Evolutionary conservation across 2,113 vertebrate genomes (phyloP), one percentile per base, ranked within the genome.

Genomic region (Genyomyrus donnyi): DNA sequence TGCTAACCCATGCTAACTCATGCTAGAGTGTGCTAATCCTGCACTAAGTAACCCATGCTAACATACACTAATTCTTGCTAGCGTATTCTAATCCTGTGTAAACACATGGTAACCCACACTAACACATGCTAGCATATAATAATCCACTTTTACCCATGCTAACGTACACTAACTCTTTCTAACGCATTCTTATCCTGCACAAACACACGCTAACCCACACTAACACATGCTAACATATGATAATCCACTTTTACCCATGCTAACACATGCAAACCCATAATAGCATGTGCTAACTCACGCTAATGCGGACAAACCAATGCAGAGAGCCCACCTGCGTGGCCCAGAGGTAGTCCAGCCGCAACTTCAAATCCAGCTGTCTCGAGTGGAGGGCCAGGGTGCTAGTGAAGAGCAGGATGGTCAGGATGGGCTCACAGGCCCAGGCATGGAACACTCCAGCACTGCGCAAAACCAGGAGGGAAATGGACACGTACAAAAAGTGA

Each of bases 291-390:
- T 24, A 84, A 46, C 42, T 19, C 35, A 45, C 7, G 8, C 9
- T 48, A 46, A 48, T 46, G 19, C 21, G 3, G 21, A 84, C 21
- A 0, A 46, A 48, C 42, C 35, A 45, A 35, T n/a, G 45, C 80
- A 45, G 45, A 48, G 45, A 48, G 39, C 83, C 94, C 94, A 94
- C 98, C 97, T 98, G 98, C 84, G 96, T 96, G 2, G 98, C 97
- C 98, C 98, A 99, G 93, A 99, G 97, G 94, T 98, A 99, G 96
- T 99, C 98, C 90, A 99, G 95, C 88, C 98, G 96, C 91, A 99
- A 95, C 92, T 97, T 98, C 90, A 99, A 94, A 93, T 99, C 98
- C 94, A 99, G 97, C 93, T 99, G 98, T 90, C 98, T 96, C 70
- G 97, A 98, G 84, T 99, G 98, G 84, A 99, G 96, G 88, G 96